Percentiles rank a stretch among this genome's conserved stretches.
Evolutionary conservation across 2,888 invertebrate species (phyloP).

Genomic region (Eupelmus urozonus): DNA sequence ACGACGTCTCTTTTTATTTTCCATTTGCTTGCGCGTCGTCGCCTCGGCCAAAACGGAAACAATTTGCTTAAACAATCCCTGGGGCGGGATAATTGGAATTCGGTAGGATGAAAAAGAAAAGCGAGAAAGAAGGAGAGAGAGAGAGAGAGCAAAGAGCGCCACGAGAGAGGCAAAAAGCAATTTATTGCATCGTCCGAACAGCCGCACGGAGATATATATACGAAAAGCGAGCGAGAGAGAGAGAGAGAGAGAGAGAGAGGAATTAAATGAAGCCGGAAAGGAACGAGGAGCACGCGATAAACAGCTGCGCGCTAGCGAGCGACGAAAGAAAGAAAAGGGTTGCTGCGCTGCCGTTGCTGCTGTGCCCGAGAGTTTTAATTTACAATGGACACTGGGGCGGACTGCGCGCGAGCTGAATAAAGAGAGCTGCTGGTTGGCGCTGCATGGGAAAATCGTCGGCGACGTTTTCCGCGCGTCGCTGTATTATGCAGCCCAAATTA

Average conservation of each 20-base stretch:
- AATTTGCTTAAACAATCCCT: conserved; percentile 6
- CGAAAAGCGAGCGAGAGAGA: too few relatives aligned
- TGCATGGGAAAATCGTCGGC: too few relatives aligned
- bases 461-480: too few relatives aligned
- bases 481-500: too few relatives aligned
- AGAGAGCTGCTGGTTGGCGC: too few relatives aligned
- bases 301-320: neutral
- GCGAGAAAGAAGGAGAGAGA: neutral
- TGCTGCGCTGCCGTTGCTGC: too few relatives aligned
- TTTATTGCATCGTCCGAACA: neutral
- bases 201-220: too few relatives aligned
- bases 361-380: neutral
- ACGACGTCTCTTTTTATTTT: too few relatives aligned
- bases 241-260: neutral
- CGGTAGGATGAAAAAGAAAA: neutral
- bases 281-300: neutral
- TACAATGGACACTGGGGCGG: neutral
- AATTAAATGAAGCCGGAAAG: conserved; percentile 8
- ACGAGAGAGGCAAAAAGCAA: neutral
- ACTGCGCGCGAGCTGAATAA: too few relatives aligned
- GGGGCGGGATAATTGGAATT: conserved; percentile 5
- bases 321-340: neutral
- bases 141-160: neutral
- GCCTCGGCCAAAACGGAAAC: neutral
- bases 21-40: too few relatives aligned